Conservation (phyloP, 1,140 invertebrate genomes). For the Drosophila tani region DNA sequence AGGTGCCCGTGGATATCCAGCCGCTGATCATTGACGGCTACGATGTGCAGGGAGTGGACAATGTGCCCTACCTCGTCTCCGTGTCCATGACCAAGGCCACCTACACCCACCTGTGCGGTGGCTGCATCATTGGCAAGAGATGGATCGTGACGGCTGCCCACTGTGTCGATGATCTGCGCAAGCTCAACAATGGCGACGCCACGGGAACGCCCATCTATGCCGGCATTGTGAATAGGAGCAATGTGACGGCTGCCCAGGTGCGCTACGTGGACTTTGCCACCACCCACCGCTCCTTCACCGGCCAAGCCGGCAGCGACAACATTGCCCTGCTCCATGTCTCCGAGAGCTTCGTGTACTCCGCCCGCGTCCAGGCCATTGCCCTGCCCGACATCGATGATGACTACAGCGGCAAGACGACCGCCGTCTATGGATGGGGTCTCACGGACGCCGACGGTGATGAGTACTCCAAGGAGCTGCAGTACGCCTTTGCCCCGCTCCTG, state of each 20-base stretch:
- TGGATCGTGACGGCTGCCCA: slow-evolving; percentile 87
- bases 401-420: slow-evolving; percentile 59
- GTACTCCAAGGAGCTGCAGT: slow-evolving; percentile 82
- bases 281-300: slow-evolving; percentile 63
- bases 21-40: slow-evolving; percentile 62
- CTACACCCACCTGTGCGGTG: slow-evolving; percentile 88
- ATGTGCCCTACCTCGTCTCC: slow-evolving; percentile 87
- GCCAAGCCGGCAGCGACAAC: slow-evolving; percentile 72
- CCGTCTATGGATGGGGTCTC: slow-evolving; percentile 85
- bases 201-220: slow-evolving; percentile 65
- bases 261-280: slow-evolving; percentile 72
- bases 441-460: slow-evolving; percentile 68
- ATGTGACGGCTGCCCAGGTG: slow-evolving; percentile 63
- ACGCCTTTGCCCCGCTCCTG: slow-evolving; percentile 62
- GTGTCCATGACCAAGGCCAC: slow-evolving; percentile 85
- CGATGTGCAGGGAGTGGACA: slow-evolving; percentile 73
- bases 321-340: slow-evolving; percentile 73
- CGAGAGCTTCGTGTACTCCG: slow-evolving; percentile 65
- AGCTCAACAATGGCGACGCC: slow-evolving; percentile 41
- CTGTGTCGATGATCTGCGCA: slow-evolving; percentile 75
- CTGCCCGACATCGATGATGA: slow-evolving; percentile 63
- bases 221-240: slow-evolving; percentile 67
- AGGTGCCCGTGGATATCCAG: slow-evolving; percentile 31
- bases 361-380: slow-evolving; percentile 57
- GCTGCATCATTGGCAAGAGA: slow-evolving; percentile 86